Evolutionary conservation across 1,140 invertebrate genomes (phyloP).

Genomic region (Probaryconus sp.): DNA sequence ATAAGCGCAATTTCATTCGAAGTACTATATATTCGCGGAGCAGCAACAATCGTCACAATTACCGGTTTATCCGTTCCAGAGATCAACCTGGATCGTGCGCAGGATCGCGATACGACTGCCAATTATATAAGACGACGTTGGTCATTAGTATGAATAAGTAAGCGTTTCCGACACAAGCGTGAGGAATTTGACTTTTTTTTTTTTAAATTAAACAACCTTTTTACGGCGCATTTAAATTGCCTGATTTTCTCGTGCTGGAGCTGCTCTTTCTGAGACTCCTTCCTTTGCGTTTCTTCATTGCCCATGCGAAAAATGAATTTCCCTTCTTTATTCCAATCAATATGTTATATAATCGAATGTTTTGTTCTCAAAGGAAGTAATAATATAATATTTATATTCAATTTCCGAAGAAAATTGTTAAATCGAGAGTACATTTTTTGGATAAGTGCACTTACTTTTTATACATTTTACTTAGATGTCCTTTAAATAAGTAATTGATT

Average conservation of each 20-base stretch:
- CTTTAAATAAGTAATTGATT: too few relatives aligned
- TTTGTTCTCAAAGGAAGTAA: conserved; percentile 30
- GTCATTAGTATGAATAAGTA: conserved; percentile 76
- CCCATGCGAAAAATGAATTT: conserved; percentile 49
- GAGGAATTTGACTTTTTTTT: conserved; percentile 71
- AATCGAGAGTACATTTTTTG: neutral
- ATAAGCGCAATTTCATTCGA: too few relatives aligned
- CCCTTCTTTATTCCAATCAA: conserved; percentile 35
- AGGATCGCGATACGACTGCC: conserved; percentile 40
- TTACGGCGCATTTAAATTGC: conserved; percentile 76
- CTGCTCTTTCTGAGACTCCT: conserved; percentile 42
- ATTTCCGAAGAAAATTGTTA: conserved; percentile 5
- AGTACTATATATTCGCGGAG: conserved; percentile 2
- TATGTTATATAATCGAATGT: conserved; percentile 21
- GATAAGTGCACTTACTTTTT: too few relatives aligned
- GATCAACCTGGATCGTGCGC: conserved; percentile 9
- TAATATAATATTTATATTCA: conserved; percentile 32
- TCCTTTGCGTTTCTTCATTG: conserved; percentile 35
- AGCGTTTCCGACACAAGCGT: conserved; percentile 52
- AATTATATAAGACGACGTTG: conserved; percentile 52
- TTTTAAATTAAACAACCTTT: conserved; percentile 73
- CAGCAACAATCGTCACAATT: neutral
- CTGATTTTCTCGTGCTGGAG: conserved; percentile 66
- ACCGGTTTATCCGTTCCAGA: conserved; percentile 7
- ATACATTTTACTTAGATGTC: too few relatives aligned